These are phyloP conservation scores for Cybosia mesomella DNA, from an alignment of 2,888 invertebrate species.

Conservation along the genomic window DNA sequence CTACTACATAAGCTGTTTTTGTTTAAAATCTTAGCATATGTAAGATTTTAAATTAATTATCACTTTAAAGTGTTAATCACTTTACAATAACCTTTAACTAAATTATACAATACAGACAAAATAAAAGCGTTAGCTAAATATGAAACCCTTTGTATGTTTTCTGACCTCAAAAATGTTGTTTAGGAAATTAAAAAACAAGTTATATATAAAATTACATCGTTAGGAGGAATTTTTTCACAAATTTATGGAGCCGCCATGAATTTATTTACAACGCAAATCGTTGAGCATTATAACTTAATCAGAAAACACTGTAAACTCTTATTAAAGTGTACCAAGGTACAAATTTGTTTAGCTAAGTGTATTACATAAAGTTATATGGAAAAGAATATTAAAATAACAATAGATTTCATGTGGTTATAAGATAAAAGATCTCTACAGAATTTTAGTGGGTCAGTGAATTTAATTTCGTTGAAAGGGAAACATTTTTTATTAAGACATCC, in stretches of 20 bases:
- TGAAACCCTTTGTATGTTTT: conserved; percentile 22
- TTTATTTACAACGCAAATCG: conserved; percentile 36
- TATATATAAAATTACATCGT: conserved; percentile 30
- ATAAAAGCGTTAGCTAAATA: background rate
- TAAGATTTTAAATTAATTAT: no score
- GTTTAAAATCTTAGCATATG: no score
- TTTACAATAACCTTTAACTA: no score
- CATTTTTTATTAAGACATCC: conserved; percentile 12
- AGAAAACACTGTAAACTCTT: conserved; percentile 17
- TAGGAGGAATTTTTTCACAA: conserved; percentile 24
- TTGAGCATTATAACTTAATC: conserved; percentile 28
- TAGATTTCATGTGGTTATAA: conserved; percentile 23
- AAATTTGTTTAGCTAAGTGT: conserved; percentile 19
- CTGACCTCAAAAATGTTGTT: conserved; percentile 17
- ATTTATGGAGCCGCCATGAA: conserved; percentile 31
- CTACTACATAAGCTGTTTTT: no score
- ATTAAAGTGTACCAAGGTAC: conserved; percentile 13
- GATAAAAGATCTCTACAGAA: conserved; percentile 25
- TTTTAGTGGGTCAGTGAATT: conserved; percentile 17
- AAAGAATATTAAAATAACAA: conserved; percentile 28
- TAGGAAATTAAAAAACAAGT: conserved; percentile 23
- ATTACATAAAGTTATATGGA: conserved; percentile 23
- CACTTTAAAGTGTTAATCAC: no score
- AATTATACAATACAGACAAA: background rate
- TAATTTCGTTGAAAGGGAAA: conserved; percentile 39